phyloP scores from a whole-genome alignment of 2,113 vertebrate genomes.

The Diadophis punctatus region DNA sequence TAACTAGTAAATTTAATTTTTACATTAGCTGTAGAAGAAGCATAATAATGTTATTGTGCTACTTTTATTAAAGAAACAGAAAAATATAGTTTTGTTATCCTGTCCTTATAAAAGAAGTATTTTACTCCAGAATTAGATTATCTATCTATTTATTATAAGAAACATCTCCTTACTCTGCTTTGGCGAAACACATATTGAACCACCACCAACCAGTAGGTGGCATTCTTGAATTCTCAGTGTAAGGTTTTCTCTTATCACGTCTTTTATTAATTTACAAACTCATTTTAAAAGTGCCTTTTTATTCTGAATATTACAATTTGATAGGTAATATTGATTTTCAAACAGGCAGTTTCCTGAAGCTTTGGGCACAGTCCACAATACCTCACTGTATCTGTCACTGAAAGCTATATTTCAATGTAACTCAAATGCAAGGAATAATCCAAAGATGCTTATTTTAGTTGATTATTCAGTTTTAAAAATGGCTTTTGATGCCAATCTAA shows the following conservation, averaged over 20 bases:
- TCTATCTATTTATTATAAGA: not conserved
- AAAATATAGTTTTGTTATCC: not conserved
- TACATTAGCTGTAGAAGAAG: not conserved
- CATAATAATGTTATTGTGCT: not conserved
- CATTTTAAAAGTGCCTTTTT: not conserved
- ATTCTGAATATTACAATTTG: not conserved
- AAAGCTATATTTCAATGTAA: not conserved
- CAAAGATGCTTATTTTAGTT: not conserved
- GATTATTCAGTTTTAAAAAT: not conserved
- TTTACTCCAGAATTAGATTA: not conserved
- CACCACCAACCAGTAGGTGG: slow-evolving; percentile 9
- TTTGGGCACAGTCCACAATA: not conserved
- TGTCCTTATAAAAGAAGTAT: not conserved
- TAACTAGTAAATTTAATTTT: not conserved
- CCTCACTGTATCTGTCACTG: not conserved
- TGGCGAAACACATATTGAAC: not conserved
- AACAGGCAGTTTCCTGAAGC: not conserved
- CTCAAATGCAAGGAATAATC: not conserved
- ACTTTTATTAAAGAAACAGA: not conserved
- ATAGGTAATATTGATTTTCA: not conserved
- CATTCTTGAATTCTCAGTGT: not conserved
- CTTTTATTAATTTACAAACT: not conserved
- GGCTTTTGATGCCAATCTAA: not conserved
- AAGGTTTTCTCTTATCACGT: not conserved
- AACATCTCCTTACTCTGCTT: not conserved